Base-by-base conservation (phyloP, 2,113 vertebrate genomes). In the Cephalopholis sonnerati region DNA sequence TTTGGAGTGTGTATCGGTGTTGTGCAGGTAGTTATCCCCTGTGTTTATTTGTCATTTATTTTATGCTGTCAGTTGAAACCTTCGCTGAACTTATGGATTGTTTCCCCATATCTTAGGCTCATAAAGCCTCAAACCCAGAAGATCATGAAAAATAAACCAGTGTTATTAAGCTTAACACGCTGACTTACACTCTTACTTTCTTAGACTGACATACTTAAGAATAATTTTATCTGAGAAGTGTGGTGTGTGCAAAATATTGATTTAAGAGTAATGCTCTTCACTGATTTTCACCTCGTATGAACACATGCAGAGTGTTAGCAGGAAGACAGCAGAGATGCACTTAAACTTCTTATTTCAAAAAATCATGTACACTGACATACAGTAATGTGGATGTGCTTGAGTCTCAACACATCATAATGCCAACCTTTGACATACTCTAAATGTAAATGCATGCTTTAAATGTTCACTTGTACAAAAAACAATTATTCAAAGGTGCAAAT, bases 1-100 rank as follows among this genome's bases (percentile, higher is more conserved):
- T 97, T 97, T 77, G 96, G 96, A 27, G 89, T 94, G 62, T 96
- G 96, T 55, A 96, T 97, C 12, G 95, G 95, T 51, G 93, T 97
- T 16, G 93, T 97, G 25, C 96, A 97, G 96, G 96, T 97, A 94
- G 12, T 25, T 25, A 5, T 61, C 13, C 50, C 13, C 0, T 5
- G n/a, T 1, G 54, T 63, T 12, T 2, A 22, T n/a, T 44, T 25
- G 3, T 36, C 18, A 32, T 15, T 32, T 10, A 24, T 51, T 29
- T 16, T 3, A 27, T 24, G 7, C 63, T 44, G 62, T 64, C 22
- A 16, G 22, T 44, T 65, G 15, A 24, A 44, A 29, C 24, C 18
- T 22, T 51, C 25, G 17, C 32, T 44, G 36, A 63, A 20, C 20
- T 41, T 36, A 41, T 4, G 15, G 11, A 73, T 24, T 55, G n/a